Percentiles rank a stretch among this genome's conserved stretches.
Evolutionary conservation across 2,888 invertebrate species (phyloP).

Genomic region (Asteroscopus sphinx): DNA sequence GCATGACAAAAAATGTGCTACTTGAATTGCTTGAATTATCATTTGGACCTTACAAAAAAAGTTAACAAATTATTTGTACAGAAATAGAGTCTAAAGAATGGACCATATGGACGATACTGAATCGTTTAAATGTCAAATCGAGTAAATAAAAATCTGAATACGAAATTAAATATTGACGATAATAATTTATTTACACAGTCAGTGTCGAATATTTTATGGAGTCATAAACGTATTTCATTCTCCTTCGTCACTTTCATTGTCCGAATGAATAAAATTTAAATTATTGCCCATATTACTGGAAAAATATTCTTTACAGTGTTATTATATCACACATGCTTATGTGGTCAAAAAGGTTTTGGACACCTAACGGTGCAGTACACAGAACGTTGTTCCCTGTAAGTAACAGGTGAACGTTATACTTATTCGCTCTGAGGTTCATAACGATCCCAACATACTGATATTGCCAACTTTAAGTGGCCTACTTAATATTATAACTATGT

Average conservation of each 20-base stretch:
- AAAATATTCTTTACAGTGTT: constrained; percentile 20
- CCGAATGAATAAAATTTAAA: constrained; percentile 45
- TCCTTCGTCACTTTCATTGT: constrained; percentile 48
- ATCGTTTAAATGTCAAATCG: constrained; percentile 13
- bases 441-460: constrained; percentile 62
- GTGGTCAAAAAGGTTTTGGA: constrained; percentile 41
- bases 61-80: constrained; percentile 23
- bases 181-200: constrained; percentile 36
- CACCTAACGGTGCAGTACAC: constrained; percentile 31
- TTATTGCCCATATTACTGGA: constrained; percentile 36
- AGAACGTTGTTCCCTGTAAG: constrained; percentile 8
- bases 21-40: constrained; percentile 49
- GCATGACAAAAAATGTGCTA: constrained; percentile 46
- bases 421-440: constrained; percentile 50
- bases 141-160: constrained; percentile 14
- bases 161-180: constrained; percentile 25
- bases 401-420: constrained; percentile 37
- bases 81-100: constrained; percentile 22
- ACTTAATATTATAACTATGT: constrained; percentile 57
- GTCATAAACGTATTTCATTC: constrained; percentile 43
- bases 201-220: constrained; percentile 44
- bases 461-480: constrained; percentile 61
- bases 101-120: constrained; percentile 3
- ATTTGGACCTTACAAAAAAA: constrained; percentile 19
- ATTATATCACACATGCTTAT: constrained; percentile 27